phyloP scores from a whole-genome alignment of 2,888 invertebrate genomes.

The Tetanocera ferruginea region DNA sequence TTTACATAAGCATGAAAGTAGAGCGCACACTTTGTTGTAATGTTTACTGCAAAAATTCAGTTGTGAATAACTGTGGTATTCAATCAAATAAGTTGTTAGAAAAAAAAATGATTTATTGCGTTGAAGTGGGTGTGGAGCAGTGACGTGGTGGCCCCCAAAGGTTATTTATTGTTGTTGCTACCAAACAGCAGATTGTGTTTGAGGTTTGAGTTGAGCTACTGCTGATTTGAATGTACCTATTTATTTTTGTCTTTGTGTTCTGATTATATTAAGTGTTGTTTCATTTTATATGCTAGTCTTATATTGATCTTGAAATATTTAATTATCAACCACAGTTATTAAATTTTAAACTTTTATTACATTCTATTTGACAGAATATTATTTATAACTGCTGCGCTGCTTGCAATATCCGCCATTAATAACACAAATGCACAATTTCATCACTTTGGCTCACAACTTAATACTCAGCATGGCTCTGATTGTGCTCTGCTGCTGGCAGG shows the following conservation, averaged over 20 bases:
- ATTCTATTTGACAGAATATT: slow-evolving; percentile 62
- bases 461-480: slow-evolving; percentile 72
- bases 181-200: too few relatives aligned
- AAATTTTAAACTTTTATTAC: slow-evolving; percentile 15
- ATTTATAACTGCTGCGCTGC: slow-evolving; percentile 48
- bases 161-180: too few relatives aligned
- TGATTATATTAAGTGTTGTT: not conserved
- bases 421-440: slow-evolving; percentile 61
- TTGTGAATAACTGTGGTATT: not conserved
- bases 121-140: not conserved
- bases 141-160: too few relatives aligned
- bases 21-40: too few relatives aligned
- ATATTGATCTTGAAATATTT: not conserved
- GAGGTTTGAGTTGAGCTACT: too few relatives aligned
- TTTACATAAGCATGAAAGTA: too few relatives aligned
- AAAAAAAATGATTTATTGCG: slow-evolving; percentile 2
- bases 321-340: not conserved
- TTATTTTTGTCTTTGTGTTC: not conserved
- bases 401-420: slow-evolving; percentile 38
- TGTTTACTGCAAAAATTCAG: too few relatives aligned
- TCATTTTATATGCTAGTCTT: not conserved
- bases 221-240: not conserved
- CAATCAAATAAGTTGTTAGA: not conserved
- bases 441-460: slow-evolving; percentile 62
- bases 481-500: slow-evolving; percentile 85